These are phyloP conservation scores for Sebastiscus albofasciatus DNA, from an alignment of 2,797 vertebrate genomes.

Conservation along the genomic window DNA sequence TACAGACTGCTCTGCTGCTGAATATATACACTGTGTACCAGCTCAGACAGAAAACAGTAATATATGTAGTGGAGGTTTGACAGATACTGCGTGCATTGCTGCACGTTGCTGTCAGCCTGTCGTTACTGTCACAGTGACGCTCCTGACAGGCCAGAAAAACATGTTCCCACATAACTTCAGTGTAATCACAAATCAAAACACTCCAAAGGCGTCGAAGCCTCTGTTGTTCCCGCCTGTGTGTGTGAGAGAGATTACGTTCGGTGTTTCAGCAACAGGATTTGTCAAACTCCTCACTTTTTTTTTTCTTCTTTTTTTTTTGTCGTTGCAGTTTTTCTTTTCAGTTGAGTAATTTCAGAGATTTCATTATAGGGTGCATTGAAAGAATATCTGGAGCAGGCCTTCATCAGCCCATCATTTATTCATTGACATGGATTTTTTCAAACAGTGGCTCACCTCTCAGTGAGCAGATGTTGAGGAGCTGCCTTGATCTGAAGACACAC, in stretches of 20 bases:
- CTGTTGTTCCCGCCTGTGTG: slow-evolving; percentile 16
- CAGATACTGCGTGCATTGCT: slow-evolving; percentile 30
- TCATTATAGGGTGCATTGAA: slow-evolving; percentile 40
- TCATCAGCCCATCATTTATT: slow-evolving; percentile 74
- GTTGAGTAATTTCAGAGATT: slow-evolving; percentile 35
- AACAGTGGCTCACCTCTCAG: slow-evolving; percentile 62
- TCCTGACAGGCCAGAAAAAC: slow-evolving; percentile 49
- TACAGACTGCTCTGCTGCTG: not conserved
- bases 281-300: slow-evolving; percentile 4
- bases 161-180: slow-evolving; percentile 45
- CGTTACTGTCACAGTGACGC: slow-evolving; percentile 26
- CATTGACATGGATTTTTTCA: slow-evolving; percentile 72
- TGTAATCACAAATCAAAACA: slow-evolving; percentile 51
- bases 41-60: slow-evolving; percentile 17
- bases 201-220: not conserved
- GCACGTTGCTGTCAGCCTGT: slow-evolving; percentile 44
- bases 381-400: slow-evolving; percentile 63
- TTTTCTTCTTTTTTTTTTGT: not conserved
- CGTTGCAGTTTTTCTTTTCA: not conserved
- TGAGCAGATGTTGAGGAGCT: slow-evolving; percentile 61
- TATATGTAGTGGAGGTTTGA: slow-evolving; percentile 31
- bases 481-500: slow-evolving; percentile 65
- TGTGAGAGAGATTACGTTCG: not conserved
- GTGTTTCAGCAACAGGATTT: slow-evolving; percentile 3
- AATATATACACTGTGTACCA: not conserved